Conservation (phyloP, 2,113 vertebrate species). For the Mustela lutreola region DNA sequence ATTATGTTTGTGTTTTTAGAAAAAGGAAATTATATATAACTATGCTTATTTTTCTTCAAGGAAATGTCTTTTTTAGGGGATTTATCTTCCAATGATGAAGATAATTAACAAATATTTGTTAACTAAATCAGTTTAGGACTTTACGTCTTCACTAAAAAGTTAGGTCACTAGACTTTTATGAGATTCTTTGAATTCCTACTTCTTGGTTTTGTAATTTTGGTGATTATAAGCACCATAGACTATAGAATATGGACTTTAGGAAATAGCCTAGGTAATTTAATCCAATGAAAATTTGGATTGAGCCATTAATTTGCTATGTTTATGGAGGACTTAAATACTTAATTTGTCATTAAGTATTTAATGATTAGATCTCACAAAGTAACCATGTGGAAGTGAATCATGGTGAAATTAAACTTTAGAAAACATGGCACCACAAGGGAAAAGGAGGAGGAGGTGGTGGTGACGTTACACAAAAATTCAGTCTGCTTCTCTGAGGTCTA, state of each 20-base stretch:
- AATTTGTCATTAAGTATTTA: not conserved
- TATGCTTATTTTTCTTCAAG: slow-evolving; percentile 6
- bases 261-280: not conserved
- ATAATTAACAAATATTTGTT: slow-evolving; percentile 29
- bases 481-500: not conserved
- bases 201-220: not conserved
- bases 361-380: slow-evolving; percentile 24
- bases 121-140: slow-evolving; percentile 24
- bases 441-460: not conserved
- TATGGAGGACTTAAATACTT: not conserved
- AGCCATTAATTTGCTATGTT: not conserved
- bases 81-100: slow-evolving; percentile 48
- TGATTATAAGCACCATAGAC: not conserved
- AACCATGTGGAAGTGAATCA: not conserved
- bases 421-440: not conserved
- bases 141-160: slow-evolving; percentile 61
- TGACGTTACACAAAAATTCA: not conserved
- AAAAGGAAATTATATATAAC: not conserved
- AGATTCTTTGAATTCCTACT: slow-evolving; percentile 35
- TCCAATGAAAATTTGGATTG: not conserved
- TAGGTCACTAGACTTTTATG: slow-evolving; percentile 33
- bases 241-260: not conserved
- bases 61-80: not conserved
- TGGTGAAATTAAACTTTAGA: not conserved
- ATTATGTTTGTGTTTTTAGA: not conserved